These are phyloP conservation scores for Casuarius casuarius DNA, from an alignment of 2,113 vertebrate species.

Conservation along the genomic window DNA sequence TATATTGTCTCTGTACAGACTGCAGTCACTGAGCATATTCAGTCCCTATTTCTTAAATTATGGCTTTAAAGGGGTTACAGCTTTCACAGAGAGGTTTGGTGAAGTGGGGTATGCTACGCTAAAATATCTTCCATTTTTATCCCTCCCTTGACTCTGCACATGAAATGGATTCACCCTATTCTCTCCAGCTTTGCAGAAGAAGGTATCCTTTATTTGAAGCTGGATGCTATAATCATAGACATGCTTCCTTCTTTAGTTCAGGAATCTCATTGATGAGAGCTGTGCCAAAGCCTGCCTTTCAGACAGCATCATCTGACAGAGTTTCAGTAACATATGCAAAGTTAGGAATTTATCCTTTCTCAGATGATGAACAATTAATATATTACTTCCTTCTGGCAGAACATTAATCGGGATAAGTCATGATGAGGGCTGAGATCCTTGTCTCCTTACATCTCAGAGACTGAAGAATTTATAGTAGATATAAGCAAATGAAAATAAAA, in stretches of 20 bases:
- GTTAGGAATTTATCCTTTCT: slow-evolving; percentile 25
- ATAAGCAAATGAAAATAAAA: slow-evolving; percentile 47
- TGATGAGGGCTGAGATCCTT: slow-evolving; percentile 9
- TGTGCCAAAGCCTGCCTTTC: slow-evolving; percentile 22
- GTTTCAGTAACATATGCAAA: slow-evolving; percentile 37
- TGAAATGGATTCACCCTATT: background rate
- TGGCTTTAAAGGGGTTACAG: background rate
- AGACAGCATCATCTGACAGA: background rate
- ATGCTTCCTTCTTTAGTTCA: background rate
- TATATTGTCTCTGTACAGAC: background rate
- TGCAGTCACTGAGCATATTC: background rate
- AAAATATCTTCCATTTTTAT: background rate
- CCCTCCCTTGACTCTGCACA: background rate
- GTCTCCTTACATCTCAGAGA: background rate
- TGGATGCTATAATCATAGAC: background rate
- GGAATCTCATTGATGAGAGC: background rate
- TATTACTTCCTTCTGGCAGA: slow-evolving; percentile 47
- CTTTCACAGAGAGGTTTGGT: background rate
- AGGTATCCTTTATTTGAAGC: background rate
- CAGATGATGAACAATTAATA: slow-evolving; percentile 40
- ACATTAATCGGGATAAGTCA: slow-evolving; percentile 18
- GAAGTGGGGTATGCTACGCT: background rate
- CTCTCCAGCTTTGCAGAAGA: background rate
- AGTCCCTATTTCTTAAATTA: background rate
- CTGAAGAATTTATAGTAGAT: slow-evolving; percentile 37